Percentiles rank a stretch among this genome's conserved stretches.
Evolutionary conservation across 2,797 vertebrate genomes (phyloP).

Genomic region (Myotis vivesi): DNA sequence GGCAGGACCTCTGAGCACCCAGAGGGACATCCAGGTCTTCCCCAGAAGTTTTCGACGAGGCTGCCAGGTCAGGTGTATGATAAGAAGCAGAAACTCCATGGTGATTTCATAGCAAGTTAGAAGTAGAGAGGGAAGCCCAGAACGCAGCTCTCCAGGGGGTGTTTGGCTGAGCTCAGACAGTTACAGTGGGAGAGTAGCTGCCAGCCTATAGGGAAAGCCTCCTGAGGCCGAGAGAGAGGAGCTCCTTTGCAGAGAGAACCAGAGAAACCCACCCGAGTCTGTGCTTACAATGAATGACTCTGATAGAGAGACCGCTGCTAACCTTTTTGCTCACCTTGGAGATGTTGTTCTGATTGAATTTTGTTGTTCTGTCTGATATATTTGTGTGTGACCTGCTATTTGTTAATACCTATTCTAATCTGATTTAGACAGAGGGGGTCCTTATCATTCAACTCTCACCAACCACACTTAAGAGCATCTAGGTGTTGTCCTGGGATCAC

Average conservation of each 20-base stretch:
- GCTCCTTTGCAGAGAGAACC: not conserved
- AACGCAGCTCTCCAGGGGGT: not conserved
- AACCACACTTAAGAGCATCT: not conserved
- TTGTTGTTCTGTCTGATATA: not conserved
- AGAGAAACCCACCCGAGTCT: not conserved
- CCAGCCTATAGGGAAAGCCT: not conserved
- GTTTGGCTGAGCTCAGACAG: not conserved
- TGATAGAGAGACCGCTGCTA: not conserved
- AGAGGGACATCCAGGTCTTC: not conserved
- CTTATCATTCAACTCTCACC: not conserved
- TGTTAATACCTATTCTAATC: not conserved
- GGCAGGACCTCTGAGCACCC: not conserved
- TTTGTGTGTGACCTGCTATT: not conserved
- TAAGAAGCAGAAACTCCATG: not conserved
- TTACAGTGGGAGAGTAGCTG: not conserved
- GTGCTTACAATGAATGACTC: not conserved
- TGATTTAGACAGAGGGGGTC: not conserved
- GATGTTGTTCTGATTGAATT: not conserved
- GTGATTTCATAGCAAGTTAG: not conserved
- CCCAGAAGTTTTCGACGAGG: not conserved
- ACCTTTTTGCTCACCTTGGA: not conserved
- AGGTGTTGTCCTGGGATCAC: not conserved
- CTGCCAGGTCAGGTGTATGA: not conserved
- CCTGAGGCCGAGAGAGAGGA: not conserved
- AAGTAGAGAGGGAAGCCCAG: not conserved